A percentile compares a stretch with the other conserved stretches of the same genome.
phyloP scores from a whole-genome alignment of 2,797 vertebrate species.

The Emydoidea blandingii region DNA sequence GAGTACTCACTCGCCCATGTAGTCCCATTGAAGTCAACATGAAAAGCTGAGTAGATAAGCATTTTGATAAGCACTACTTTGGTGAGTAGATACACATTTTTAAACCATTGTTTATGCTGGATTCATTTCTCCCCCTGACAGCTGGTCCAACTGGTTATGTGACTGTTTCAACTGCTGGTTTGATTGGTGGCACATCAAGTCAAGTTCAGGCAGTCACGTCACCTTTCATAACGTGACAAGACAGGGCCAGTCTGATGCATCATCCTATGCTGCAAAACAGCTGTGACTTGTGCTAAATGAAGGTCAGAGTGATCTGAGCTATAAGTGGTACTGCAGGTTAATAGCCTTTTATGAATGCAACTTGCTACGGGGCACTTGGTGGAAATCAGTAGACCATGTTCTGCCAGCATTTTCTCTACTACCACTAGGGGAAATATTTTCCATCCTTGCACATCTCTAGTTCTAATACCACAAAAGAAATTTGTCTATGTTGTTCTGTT shows the following conservation, averaged over 20 bases:
- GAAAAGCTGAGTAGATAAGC: not conserved
- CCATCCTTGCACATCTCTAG: slow-evolving; percentile 11
- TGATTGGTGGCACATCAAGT: not conserved
- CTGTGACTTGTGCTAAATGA: not conserved
- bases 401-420: slow-evolving; percentile 12
- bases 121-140: not conserved
- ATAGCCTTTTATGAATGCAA: not conserved
- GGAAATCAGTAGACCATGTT: not conserved
- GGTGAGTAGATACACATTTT: not conserved
- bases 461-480: not conserved
- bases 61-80: not conserved
- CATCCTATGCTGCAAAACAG: not conserved
- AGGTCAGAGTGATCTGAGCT: not conserved
- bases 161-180: not conserved
- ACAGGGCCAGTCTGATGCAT: slow-evolving; percentile 14
- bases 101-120: not conserved
- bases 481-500: slow-evolving; percentile 5
- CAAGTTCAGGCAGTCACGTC: not conserved
- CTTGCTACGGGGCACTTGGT: not conserved
- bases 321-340: not conserved
- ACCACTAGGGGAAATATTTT: slow-evolving; percentile 4
- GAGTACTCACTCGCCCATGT: not conserved
- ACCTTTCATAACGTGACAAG: slow-evolving; percentile 1
- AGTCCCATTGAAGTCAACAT: not conserved
- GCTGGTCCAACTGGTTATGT: not conserved